A percentile compares a stretch with the other conserved stretches of the same genome.
Conservation (phyloP, 2,888 invertebrate genomes). For the Andrena flavipes region DNA sequence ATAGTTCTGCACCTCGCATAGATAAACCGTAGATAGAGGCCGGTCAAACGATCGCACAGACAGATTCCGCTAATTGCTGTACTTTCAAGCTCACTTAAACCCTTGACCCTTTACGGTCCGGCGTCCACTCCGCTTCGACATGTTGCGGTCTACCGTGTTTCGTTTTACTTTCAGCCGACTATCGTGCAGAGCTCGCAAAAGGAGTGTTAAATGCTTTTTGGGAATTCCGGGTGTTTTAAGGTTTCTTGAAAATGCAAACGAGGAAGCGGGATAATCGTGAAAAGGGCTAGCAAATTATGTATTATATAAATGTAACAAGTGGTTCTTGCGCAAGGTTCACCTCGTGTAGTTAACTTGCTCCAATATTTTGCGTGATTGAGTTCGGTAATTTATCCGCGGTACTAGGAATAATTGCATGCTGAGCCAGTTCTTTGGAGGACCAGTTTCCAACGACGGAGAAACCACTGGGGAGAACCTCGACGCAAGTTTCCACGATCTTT, state of each 20-base stretch:
- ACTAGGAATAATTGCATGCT: conserved; percentile 75
- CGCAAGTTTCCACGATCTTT: conserved; percentile 11
- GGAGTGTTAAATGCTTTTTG: neutral
- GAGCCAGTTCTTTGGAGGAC: conserved; percentile 47
- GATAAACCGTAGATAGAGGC: conserved; percentile 35
- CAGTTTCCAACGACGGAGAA: conserved; percentile 41
- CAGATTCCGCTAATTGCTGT: conserved; percentile 55
- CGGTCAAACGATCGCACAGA: conserved; percentile 40
- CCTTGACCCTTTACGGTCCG: conserved; percentile 21
- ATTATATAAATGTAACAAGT: neutral
- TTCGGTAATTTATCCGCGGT: conserved; percentile 74
- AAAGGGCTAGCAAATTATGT: neutral
- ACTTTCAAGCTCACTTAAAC: conserved; percentile 28
- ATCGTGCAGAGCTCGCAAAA: neutral
- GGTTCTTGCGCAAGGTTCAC: conserved; percentile 3
- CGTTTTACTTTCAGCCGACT: neutral
- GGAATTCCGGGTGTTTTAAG: neutral
- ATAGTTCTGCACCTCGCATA: conserved; percentile 26
- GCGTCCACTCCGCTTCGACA: neutral
- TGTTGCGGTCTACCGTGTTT: neutral
- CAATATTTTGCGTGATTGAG: conserved; percentile 62
- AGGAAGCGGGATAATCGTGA: neutral
- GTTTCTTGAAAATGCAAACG: neutral
- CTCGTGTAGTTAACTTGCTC: neutral
- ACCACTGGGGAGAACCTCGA: neutral